Percentiles rank a stretch among this genome's conserved stretches.
phyloP scores from a whole-genome alignment of 2,888 invertebrate genomes.

The Nebria brevicollis region DNA sequence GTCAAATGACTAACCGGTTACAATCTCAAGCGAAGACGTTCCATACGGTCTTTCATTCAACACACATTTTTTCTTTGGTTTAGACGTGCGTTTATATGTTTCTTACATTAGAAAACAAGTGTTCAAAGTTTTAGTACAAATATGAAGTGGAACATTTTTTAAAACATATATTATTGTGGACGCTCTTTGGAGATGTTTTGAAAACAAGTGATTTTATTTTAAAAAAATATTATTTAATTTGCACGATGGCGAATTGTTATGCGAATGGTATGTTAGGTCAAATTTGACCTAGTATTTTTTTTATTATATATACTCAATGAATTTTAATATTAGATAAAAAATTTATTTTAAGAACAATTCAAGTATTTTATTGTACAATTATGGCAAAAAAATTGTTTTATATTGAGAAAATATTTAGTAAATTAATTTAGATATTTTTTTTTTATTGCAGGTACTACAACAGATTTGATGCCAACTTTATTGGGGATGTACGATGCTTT shows the following conservation, averaged over 20 bases:
- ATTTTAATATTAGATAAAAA: too few relatives aligned
- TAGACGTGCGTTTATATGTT: constrained; percentile 15
- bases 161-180: not conserved
- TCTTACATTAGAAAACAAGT: constrained; percentile 26
- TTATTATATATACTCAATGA: too few relatives aligned
- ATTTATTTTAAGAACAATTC: too few relatives aligned
- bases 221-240: not conserved
- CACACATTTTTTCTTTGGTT: constrained; percentile 20
- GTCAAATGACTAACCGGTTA: constrained; percentile 45
- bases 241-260: not conserved
- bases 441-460: constrained; percentile 76
- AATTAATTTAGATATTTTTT: too few relatives aligned
- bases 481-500: constrained; percentile 89
- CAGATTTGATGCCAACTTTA: constrained; percentile 86
- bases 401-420: too few relatives aligned
- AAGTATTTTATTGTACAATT: too few relatives aligned
- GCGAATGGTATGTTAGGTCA: not conserved
- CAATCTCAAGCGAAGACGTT: not conserved
- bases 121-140: constrained; percentile 12
- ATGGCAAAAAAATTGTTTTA: too few relatives aligned
- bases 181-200: not conserved
- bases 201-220: not conserved
- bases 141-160: not conserved
- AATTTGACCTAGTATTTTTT: not conserved
- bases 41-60: constrained; percentile 16